These are phyloP conservation scores for Potorous gilbertii DNA, from an alignment of 2,797 vertebrate genomes.

Conservation along the genomic window DNA sequence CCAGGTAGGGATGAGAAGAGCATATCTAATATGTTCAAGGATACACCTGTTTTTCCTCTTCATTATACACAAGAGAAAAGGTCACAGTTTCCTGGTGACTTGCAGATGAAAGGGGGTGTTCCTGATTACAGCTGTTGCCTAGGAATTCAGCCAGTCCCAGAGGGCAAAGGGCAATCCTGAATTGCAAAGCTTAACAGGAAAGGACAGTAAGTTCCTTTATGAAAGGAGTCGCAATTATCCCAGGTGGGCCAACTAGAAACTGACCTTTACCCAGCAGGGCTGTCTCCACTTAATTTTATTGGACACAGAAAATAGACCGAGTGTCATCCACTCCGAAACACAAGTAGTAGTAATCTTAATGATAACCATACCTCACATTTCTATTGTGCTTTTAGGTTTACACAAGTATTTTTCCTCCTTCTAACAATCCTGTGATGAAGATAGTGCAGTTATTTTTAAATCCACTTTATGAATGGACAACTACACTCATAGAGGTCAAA, in stretches of 20 bases:
- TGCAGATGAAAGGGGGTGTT: slow-evolving; percentile 23
- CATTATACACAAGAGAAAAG: slow-evolving; percentile 47
- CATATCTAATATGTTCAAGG: slow-evolving; percentile 20
- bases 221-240: slow-evolving; percentile 7
- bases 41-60: slow-evolving; percentile 47
- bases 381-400: neutral
- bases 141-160: slow-evolving; percentile 39
- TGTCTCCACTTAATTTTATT: slow-evolving; percentile 34
- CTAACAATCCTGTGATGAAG: neutral
- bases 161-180: slow-evolving; percentile 26
- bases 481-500: neutral
- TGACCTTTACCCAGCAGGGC: neutral
- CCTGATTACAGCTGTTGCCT: slow-evolving; percentile 2
- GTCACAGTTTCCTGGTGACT: slow-evolving; percentile 33
- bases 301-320: slow-evolving; percentile 1
- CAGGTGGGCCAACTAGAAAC: neutral
- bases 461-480: neutral
- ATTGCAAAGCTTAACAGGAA: neutral
- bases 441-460: neutral
- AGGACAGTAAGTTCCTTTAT: neutral
- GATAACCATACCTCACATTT: neutral
- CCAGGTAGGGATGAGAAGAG: slow-evolving; percentile 55
- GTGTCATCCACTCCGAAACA: neutral
- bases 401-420: neutral
- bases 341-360: neutral